Evolutionary conservation across 1,140 invertebrate genomes (phyloP), one percentile per base, ranked within the genome.

Genomic region (Tetragonula clypearis): DNA sequence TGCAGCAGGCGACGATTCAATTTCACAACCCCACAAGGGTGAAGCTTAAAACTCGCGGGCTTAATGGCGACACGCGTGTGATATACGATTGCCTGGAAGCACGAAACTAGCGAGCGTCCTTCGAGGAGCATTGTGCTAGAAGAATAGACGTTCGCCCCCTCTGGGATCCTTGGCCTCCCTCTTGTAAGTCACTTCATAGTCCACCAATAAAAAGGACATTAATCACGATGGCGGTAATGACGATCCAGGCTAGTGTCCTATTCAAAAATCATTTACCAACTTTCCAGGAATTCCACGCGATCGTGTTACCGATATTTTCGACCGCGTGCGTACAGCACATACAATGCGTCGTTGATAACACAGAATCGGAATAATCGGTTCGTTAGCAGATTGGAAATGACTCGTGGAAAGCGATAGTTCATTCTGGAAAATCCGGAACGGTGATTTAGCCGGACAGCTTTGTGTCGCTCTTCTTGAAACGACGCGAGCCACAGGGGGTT

Each of bases 351-450:
- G 23, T 19, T 21, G 35, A 41, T 23, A 3, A 19, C 26, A 19
- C 26, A 14, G 21, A 4, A 41, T 23, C 53, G 4, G 68, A 82
- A 76, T 82, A 68, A 82, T 77, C 60, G 73, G 19, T 82, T 76
- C 81, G 81, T 82, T 83, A 83, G 65, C 74, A 41, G 81, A 56
- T 41, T 76, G 73, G n/a, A 30, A 78, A 84, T 68, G 74, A 84
- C 65, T 84, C 65, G 65, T 30, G 65, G 75, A 76, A 84, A 77
- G 65, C 26, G 82, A 77, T 84, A 84, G 65, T 71, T 69, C 69
- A 71, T 49, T 55, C 65, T 30, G 75, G 72, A 58, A 78, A 76
- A 23, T 77, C 2, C 49, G 35, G 23, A 60, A 75, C 80, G 21
- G 65, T 71, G 82, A 84, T 84, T 78, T 84, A 84, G 71, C 55